Evolutionary conservation across 2,888 invertebrate species (phyloP).

Genomic region (Xylocampa areola): DNA sequence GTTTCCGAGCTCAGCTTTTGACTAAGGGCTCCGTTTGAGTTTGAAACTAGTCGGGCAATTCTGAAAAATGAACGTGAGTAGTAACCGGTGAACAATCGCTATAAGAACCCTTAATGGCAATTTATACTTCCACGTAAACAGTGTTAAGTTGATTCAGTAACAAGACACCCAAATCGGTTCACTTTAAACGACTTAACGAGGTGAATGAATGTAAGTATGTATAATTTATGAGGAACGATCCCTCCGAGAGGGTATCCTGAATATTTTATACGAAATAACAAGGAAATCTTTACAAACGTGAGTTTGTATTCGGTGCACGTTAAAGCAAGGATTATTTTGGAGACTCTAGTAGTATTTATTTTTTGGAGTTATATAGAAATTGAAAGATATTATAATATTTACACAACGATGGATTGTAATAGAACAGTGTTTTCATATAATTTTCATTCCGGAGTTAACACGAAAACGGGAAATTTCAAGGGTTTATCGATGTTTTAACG

Average conservation of each 20-base stretch:
- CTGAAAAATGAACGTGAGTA: too few species aligned
- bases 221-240: constrained; percentile 48
- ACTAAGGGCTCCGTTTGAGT: too few species aligned
- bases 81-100: too few species aligned
- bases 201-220: constrained; percentile 46
- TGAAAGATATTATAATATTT: too few species aligned
- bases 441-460: too few species aligned
- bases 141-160: constrained; percentile 32
- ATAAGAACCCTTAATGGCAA: too few species aligned
- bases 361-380: background rate
- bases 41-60: too few species aligned
- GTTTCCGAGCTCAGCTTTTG: too few species aligned
- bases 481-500: too few species aligned
- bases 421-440: too few species aligned
- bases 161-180: constrained; percentile 43
- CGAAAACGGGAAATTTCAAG: too few species aligned
- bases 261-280: constrained; percentile 34
- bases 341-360: constrained; percentile 20
- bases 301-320: constrained; percentile 24
- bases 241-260: constrained; percentile 21
- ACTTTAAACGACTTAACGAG: constrained; percentile 42
- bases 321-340: constrained; percentile 16
- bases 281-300: constrained; percentile 14
- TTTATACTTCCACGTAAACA: background rate
- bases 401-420: too few species aligned